Base-by-base conservation (phyloP, 1,140 invertebrate species). In the Diorhabda sublineata region DNA sequence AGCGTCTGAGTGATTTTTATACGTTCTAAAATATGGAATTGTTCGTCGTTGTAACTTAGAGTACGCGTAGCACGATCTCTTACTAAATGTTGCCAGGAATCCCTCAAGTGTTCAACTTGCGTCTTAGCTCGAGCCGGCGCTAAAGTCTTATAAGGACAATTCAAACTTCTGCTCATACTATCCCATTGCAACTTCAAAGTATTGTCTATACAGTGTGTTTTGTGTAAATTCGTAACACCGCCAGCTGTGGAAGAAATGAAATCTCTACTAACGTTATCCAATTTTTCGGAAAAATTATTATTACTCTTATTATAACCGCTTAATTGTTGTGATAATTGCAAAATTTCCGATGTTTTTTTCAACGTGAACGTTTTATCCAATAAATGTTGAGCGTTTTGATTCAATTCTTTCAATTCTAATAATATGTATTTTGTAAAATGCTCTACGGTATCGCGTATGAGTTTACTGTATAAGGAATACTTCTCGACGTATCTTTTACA, bases 1-100 rank as follows among this genome's bases (percentile, higher is more conserved):
- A 88, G 88, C 0, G 90, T 92, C 81, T 92, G 90, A 2, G 86
- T 84, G 45, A 90, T 87, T 76, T 89, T 87, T 68, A 88, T 88
- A 78, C 94, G 88, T 84, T 96, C 94, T 61, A 97, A 82, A 58
- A 95, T 90, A 82, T 97, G 94, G 78, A 97, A 95, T 81, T 96
- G 94, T 82, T 96, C 94, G 82, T 97, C 94, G 79, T 96, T 95
- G 80, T 94, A 95, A 0, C 93, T 94, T 2, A 96, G 81, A 69
- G 87, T 89, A 70, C 92, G 84, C 6, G 93, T 93, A 41, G 92
- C 92, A 74, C 93, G 86, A 84, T 97, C 93, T 57, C 94, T 84
- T 43, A 95, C 85, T 61, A 96, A 84, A 85, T 95, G 92, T 82
- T 96, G 94, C 94, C 95, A 97, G 1, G 93, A 94, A 74, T 96